Evolutionary conservation across 2,888 invertebrate species (phyloP).

Genomic region (Lycocerus yunnanus): DNA sequence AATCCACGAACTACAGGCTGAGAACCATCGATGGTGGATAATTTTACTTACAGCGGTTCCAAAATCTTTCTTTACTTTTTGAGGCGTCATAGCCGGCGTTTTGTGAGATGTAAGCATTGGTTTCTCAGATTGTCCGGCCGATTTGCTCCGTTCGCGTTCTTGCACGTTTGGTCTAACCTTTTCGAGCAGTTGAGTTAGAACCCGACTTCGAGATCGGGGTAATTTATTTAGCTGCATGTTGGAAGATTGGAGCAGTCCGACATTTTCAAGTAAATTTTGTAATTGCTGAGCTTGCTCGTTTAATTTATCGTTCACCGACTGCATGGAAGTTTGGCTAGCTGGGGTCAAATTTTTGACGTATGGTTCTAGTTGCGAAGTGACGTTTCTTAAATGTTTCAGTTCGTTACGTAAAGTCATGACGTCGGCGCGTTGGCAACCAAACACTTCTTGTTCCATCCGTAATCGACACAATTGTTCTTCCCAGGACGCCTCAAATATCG

Average conservation of each 20-base stretch:
- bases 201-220: constrained; percentile 54
- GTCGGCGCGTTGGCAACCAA: constrained; percentile 65
- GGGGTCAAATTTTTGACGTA: constrained; percentile 64
- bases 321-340: constrained; percentile 37
- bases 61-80: constrained; percentile 34
- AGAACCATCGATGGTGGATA: not conserved
- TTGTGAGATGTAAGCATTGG: constrained; percentile 28
- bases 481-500: constrained; percentile 69
- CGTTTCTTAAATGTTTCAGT: constrained; percentile 65
- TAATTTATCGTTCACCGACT: constrained; percentile 43
- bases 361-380: constrained; percentile 69
- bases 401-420: constrained; percentile 67
- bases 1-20: not conserved
- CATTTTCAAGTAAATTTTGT: constrained; percentile 61
- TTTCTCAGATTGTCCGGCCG: constrained; percentile 49
- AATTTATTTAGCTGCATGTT: constrained; percentile 50
- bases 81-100: constrained; percentile 33
- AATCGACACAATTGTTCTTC: constrained; percentile 74
- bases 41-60: constrained; percentile 14
- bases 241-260: constrained; percentile 53
- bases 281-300: constrained; percentile 58
- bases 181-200: constrained; percentile 62
- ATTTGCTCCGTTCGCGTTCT: constrained; percentile 53
- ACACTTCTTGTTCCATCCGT: constrained; percentile 69
- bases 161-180: constrained; percentile 57